Evolutionary conservation across 1,140 invertebrate genomes (phyloP).

Genomic region (Paraescarpia echinospica): DNA sequence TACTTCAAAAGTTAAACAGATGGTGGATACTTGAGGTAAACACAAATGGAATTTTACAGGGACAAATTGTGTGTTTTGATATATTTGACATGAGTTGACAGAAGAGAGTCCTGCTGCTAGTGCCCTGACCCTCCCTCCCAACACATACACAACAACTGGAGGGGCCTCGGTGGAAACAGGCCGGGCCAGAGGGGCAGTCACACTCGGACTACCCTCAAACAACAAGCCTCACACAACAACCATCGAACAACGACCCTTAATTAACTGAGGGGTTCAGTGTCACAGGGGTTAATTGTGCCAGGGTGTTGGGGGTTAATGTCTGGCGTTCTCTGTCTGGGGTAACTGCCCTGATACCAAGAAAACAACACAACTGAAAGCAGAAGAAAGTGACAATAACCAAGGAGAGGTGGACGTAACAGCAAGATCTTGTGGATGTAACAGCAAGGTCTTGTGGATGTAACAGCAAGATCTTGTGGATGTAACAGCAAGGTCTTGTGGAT

Average conservation of each 20-base stretch:
- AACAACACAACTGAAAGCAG: neutral
- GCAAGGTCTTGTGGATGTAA: neutral
- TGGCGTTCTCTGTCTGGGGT: neutral
- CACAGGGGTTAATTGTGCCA: neutral
- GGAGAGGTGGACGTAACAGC: neutral
- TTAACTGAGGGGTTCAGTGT: neutral
- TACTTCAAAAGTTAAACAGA: neutral
- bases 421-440: neutral
- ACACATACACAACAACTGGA: neutral
- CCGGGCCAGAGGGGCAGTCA: neutral
- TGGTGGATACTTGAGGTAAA: neutral
- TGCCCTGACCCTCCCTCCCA: neutral
- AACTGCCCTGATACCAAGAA: neutral
- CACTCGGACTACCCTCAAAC: no score
- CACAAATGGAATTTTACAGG: neutral
- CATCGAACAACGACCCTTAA: neutral
- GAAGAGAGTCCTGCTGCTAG: neutral
- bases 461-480: no score
- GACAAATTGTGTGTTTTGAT: neutral
- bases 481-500: neutral
- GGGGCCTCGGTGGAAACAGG: no score
- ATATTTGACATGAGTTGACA: neutral
- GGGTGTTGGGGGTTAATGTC: neutral
- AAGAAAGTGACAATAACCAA: neutral
- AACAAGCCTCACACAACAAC: no score